These are phyloP conservation scores for Aphaenogaster floridana DNA, from an alignment of 1,140 invertebrate genomes.

Conservation along the genomic window DNA sequence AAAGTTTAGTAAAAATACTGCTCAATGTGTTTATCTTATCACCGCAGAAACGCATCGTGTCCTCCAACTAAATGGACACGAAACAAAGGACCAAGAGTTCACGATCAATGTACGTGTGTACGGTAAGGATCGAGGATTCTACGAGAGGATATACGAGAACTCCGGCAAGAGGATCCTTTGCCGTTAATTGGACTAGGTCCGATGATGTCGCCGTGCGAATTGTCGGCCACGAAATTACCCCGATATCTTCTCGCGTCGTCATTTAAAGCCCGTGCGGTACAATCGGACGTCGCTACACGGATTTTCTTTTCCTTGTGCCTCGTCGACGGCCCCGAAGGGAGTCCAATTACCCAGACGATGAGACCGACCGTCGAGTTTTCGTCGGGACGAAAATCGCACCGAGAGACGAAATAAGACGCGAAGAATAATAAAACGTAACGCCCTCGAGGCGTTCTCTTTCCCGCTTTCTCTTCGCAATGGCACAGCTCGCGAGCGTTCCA, in stretches of 20 bases:
- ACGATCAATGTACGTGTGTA: constrained; percentile 43
- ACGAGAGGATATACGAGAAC: constrained; percentile 63
- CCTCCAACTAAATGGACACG: neutral
- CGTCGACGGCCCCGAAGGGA: constrained; percentile 25
- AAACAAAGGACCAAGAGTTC: constrained; percentile 35
- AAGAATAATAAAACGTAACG: constrained; percentile 42
- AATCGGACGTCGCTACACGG: constrained; percentile 49
- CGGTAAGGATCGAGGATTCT: constrained; percentile 35
- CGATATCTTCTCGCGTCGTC: constrained; percentile 71
- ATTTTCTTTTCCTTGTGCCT: constrained; percentile 62
- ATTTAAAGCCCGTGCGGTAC: constrained; percentile 55
- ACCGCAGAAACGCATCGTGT: neutral
- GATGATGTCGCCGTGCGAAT: constrained; percentile 75
- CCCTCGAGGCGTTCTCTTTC: neutral
- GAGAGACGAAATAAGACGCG: constrained; percentile 28
- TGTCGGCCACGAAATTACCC: constrained; percentile 75
- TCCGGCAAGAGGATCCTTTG: constrained; percentile 44
- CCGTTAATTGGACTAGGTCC: constrained; percentile 77
- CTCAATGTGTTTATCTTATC: constrained; percentile 41
- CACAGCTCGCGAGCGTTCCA: neutral
- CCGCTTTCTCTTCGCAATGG: constrained; percentile 1
- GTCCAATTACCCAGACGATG: constrained; percentile 49
- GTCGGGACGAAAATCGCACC: constrained; percentile 19
- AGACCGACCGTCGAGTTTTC: constrained; percentile 48
- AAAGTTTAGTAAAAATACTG: constrained; percentile 37